Conservation (phyloP, 2,113 vertebrate genomes). For the Semnornis frantzii region DNA sequence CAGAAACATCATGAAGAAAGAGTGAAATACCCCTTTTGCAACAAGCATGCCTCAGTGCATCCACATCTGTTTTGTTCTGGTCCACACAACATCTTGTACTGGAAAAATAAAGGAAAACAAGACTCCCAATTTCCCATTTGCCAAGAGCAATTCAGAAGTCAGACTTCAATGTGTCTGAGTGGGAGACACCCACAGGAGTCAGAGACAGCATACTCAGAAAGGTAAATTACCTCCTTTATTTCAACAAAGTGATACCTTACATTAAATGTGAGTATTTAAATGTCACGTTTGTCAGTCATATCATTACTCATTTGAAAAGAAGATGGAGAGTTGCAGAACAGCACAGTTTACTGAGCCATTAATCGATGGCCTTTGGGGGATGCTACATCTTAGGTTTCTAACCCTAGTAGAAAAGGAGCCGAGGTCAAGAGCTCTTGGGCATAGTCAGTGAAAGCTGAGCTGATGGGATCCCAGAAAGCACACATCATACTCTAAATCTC, state of each 20-base stretch:
- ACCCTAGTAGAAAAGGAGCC: neutral
- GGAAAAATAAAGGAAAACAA: neutral
- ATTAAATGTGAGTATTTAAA: neutral
- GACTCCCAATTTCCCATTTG: neutral
- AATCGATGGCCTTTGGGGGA: slow-evolving; percentile 11
- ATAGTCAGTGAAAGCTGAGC: slow-evolving; percentile 40
- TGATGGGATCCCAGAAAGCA: slow-evolving; percentile 15
- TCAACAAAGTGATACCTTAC: neutral
- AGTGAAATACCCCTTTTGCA: neutral
- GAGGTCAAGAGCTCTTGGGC: slow-evolving; percentile 20
- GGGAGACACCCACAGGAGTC: neutral
- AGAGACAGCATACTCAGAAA: neutral
- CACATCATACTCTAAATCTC: slow-evolving; percentile 28
- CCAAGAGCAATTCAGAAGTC: neutral
- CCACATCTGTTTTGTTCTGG: neutral
- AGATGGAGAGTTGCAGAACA: neutral
- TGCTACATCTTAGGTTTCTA: slow-evolving; percentile 32
- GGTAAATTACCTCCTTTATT: neutral
- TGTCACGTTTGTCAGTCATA: neutral
- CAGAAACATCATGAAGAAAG: neutral
- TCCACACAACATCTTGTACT: neutral
- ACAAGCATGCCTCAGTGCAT: neutral
- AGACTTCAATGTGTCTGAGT: neutral
- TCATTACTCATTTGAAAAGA: neutral
- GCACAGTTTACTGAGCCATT: neutral